Conservation (phyloP, 2,113 vertebrate species). For the Orientallactaga bullata region DNA sequence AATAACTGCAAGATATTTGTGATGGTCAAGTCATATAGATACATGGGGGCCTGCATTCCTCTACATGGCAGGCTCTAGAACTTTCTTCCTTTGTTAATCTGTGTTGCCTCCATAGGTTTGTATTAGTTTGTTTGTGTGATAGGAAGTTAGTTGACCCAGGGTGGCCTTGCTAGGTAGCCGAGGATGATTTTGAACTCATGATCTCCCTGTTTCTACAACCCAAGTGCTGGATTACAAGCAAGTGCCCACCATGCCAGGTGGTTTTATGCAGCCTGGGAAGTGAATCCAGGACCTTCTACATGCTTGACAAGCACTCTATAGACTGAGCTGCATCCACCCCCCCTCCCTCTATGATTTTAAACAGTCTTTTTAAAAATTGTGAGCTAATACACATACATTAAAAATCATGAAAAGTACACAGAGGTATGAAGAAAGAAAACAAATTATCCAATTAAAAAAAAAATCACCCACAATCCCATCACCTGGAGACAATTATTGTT, state of each 20-base stretch:
- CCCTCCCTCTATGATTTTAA: background rate
- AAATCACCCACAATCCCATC: background rate
- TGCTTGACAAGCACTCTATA: background rate
- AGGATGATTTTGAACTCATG: no score
- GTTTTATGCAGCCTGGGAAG: no score
- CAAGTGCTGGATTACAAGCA: no score
- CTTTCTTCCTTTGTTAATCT: background rate
- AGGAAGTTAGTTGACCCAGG: background rate
- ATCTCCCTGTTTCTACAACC: no score
- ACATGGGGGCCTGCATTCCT: background rate
- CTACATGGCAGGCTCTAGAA: background rate
- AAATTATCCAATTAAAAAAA: background rate
- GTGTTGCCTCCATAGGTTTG: background rate
- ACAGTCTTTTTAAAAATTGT: slow-evolving; percentile 4
- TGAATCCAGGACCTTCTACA: background rate
- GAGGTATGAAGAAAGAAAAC: background rate
- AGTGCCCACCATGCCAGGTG: no score
- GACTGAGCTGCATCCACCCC: no score
- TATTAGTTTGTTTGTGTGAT: background rate
- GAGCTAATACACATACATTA: background rate
- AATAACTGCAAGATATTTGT: background rate
- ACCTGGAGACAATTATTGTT: background rate
- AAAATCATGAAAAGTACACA: background rate
- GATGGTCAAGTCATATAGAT: background rate
- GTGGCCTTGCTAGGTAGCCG: no score